phyloP scores from a whole-genome alignment of 2,797 vertebrate genomes.

The Aotus griseimembra region DNA sequence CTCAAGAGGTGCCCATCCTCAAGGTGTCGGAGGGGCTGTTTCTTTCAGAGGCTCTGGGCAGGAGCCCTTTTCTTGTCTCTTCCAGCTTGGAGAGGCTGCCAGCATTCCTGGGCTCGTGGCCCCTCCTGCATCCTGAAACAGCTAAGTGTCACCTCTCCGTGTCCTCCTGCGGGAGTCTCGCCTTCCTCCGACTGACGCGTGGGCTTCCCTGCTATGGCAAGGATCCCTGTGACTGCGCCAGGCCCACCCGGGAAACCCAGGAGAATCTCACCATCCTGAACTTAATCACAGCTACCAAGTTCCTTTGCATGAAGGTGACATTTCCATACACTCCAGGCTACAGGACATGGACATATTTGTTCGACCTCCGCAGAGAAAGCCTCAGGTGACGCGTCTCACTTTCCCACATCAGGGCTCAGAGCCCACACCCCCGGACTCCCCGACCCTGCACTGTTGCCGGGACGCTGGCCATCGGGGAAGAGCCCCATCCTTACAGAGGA shows the following conservation, averaged over 20 bases:
- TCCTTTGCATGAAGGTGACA: background rate
- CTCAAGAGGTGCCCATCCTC: background rate
- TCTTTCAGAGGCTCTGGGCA: background rate
- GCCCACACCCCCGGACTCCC: background rate
- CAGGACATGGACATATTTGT: accelerated
- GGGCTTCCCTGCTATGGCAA: background rate
- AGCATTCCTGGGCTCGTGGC: background rate
- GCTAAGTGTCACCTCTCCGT: background rate
- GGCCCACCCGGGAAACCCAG: background rate
- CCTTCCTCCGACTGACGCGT: background rate
- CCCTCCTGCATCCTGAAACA: background rate
- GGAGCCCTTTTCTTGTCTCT: background rate
- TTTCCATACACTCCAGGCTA: background rate
- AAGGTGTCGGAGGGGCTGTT: background rate
- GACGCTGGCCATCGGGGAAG: background rate
- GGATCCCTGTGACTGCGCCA: background rate
- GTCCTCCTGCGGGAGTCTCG: background rate
- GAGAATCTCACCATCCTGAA: background rate
- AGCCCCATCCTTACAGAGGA: background rate
- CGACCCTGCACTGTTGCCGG: background rate
- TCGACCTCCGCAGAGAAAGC: background rate
- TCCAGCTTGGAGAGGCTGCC: background rate
- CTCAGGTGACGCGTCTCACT: accelerated
- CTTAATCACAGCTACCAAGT: background rate
- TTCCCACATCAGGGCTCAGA: too few relatives aligned